Evolutionary conservation across 2,113 vertebrate genomes (phyloP), one percentile per base, ranked within the genome.

Genomic region (Phodopus roborovskii): DNA sequence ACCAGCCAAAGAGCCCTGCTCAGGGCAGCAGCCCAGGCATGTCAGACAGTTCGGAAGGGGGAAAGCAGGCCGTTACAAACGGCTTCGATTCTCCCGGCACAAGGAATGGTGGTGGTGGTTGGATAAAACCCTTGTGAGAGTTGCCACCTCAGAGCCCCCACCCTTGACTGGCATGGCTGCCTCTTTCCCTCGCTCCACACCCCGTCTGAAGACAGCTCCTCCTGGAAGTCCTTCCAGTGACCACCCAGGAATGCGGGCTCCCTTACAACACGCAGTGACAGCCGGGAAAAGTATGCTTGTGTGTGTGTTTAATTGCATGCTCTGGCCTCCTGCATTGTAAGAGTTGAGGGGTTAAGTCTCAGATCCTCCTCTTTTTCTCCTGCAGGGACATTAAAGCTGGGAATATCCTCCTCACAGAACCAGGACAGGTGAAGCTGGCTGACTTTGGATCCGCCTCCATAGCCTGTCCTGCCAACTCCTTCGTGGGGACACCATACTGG

Each of bases 361-460:
- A 66, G 73, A 96, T 75, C 71, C 24, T 93, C 48, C 56, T 86
- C 26, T 73, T 91, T 96, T 91, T 97, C 86, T 97, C 50, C 96
- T 96, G 42, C 96, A 99, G 99, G 99, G 99, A 99, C 98, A 99
- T 99, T 98, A 99, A 99, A 99, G 99, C 99, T 97, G 99, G 99
- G 98, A 99, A 99, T 98, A 99, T 99, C 98, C 99, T 99, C 97
- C 99, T 99, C 98, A 99, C 99, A 91, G 99, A 99, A 97, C 99
- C 99, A 84, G 99, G 99, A 97, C 99, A 99, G 98, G 99, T 99
- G 98, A 99, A 99, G 97, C 98, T 99, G 71, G 99, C 99, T 70
- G 99, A 99, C 98, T 99, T 99, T 98, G 99, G 99, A 97, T 99
- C 99, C n/a, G 99, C 99, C 83, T 99, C 99, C 91, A 99, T 99